phyloP scores from a whole-genome alignment of 2,797 vertebrate species.

The Aythya fuligula region DNA sequence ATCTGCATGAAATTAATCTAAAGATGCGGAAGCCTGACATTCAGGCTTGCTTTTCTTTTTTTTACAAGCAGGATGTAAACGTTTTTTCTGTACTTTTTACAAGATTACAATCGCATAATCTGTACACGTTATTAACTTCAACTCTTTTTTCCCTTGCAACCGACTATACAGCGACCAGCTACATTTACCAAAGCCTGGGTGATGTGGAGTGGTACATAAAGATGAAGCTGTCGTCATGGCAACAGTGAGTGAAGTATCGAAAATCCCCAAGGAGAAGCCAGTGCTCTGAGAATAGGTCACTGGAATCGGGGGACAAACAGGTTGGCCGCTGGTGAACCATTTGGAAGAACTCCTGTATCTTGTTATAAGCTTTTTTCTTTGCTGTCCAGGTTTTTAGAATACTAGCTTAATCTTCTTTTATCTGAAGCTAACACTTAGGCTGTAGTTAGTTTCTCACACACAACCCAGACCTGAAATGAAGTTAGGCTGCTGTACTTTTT shows the following conservation, averaged over 20 bases:
- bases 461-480: conserved; percentile 35
- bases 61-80: conserved; percentile 80
- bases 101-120: conserved; percentile 76
- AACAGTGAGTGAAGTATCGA: conserved; percentile 99
- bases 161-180: conserved; percentile 99
- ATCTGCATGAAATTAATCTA: conserved; percentile 70
- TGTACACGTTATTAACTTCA: conserved; percentile 96
- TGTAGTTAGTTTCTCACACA: conserved; percentile 56
- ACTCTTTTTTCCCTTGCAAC: conserved; percentile 99
- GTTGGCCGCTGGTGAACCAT: conserved; percentile 98
- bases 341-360: conserved; percentile 99
- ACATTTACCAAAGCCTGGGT: conserved; percentile 99
- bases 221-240: conserved; percentile 99
- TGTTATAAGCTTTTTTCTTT: conserved; percentile 94
- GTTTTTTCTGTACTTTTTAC: conserved; percentile 81
- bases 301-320: conserved; percentile 99
- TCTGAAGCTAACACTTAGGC: conserved; percentile 55
- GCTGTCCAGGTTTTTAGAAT: conserved; percentile 87
- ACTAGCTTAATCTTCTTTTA: conserved; percentile 40
- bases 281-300: conserved; percentile 99
- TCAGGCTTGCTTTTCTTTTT: conserved; percentile 44
- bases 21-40: conserved; percentile 66
- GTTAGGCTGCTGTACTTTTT: conserved; percentile 29
- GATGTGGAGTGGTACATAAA: conserved; percentile 99
- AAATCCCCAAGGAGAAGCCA: conserved; percentile 99